phyloP scores from a whole-genome alignment of 2,797 vertebrate species.

The Rhinogobio ventralis region DNA sequence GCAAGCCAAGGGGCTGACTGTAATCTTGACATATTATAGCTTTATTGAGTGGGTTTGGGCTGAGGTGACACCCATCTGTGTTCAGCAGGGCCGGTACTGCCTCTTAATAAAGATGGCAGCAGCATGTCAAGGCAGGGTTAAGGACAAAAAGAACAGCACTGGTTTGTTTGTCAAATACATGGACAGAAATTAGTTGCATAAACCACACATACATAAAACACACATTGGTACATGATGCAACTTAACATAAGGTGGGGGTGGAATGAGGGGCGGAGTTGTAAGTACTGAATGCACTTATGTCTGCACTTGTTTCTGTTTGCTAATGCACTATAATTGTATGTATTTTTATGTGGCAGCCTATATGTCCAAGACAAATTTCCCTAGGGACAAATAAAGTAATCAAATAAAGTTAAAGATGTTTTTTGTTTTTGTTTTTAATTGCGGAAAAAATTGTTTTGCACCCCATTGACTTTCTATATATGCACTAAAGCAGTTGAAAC shows the following conservation, averaged over 20 bases:
- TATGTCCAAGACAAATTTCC: too few relatives aligned
- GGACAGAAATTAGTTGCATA: background rate
- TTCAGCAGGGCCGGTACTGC: background rate
- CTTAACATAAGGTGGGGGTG: too few relatives aligned
- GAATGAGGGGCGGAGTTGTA: too few relatives aligned
- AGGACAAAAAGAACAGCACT: conserved; percentile 1
- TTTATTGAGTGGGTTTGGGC: conserved; percentile 56
- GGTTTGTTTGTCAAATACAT: conserved; percentile 1
- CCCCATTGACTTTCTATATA: background rate
- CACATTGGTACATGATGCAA: too few relatives aligned
- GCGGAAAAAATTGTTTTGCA: too few relatives aligned
- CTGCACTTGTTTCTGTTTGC: too few relatives aligned
- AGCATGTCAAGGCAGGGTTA: conserved; percentile 3
- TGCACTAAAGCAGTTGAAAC: background rate
- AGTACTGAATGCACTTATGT: too few relatives aligned
- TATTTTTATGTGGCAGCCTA: too few relatives aligned
- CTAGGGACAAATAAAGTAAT: too few relatives aligned
- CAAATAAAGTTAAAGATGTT: too few relatives aligned
- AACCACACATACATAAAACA: background rate
- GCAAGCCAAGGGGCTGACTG: conserved; percentile 49
- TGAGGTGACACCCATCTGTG: conserved; percentile 36
- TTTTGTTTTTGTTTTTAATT: too few relatives aligned
- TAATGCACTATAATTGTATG: too few relatives aligned
- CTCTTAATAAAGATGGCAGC: conserved; percentile 12
- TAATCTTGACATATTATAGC: conserved; percentile 58